These are phyloP conservation scores for Nymphalis c-album DNA, from an alignment of 2,888 invertebrate species.

Conservation along the genomic window DNA sequence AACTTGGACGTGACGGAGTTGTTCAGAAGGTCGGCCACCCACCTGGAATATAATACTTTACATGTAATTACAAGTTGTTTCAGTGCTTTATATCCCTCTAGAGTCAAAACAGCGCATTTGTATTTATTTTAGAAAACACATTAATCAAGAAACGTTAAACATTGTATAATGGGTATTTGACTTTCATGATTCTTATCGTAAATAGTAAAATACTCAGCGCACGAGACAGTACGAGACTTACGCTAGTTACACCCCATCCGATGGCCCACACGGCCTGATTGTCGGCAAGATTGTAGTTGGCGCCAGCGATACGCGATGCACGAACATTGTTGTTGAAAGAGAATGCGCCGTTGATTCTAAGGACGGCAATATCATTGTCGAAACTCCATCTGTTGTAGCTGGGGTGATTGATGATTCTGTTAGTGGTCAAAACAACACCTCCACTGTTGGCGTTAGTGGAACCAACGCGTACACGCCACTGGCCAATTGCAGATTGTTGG, in stretches of 20 bases:
- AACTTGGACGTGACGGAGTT: conserved; percentile 49
- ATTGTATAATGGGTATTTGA: too few species aligned
- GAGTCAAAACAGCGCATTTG: too few species aligned
- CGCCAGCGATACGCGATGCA: conserved; percentile 44
- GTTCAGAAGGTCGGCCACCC: conserved; percentile 1
- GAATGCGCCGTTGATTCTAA: conserved; percentile 36
- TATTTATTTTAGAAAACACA: too few species aligned
- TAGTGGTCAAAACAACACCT: conserved; percentile 44
- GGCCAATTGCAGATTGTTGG: conserved; percentile 38
- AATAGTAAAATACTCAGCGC: too few species aligned
- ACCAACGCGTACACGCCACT: conserved; percentile 55
- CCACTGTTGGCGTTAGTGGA: conserved; percentile 56
- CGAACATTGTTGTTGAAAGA: conserved; percentile 38
- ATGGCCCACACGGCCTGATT: conserved; percentile 48
- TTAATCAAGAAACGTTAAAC: too few species aligned
- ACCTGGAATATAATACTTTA: too few species aligned
- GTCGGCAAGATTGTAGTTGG: conserved; percentile 45
- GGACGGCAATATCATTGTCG: conserved; percentile 57
- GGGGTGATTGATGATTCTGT: conserved; percentile 49
- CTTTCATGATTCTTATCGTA: too few species aligned
- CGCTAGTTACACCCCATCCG: conserved; percentile 49
- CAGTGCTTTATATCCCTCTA: too few species aligned
- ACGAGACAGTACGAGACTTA: conserved; percentile 36
- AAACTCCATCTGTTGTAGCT: conserved; percentile 48
- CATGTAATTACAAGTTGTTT: too few species aligned